A percentile compares a stretch with the other conserved stretches of the same genome.
Evolutionary conservation across 2,888 invertebrate species (phyloP).

Genomic region (Dendrolimus houi): DNA sequence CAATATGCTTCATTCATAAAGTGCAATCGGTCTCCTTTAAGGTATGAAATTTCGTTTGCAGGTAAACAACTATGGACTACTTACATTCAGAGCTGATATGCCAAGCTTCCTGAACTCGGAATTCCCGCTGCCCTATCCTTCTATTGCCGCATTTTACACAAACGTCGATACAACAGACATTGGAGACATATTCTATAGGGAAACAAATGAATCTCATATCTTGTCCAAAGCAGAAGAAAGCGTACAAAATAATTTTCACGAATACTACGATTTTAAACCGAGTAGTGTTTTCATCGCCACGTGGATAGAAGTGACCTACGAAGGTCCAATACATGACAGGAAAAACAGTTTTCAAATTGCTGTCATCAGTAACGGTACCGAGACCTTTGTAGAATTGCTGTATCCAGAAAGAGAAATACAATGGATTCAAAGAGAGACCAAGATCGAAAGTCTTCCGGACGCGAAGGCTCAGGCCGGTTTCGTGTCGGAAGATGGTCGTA

Average conservation of each 20-base stretch:
- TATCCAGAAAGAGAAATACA: conserved; percentile 93
- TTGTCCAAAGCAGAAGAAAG: conserved; percentile 81
- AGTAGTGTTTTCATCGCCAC: conserved; percentile 89
- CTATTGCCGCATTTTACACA: conserved; percentile 93
- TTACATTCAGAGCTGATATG: conserved; percentile 93
- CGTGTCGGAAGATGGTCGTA: conserved; percentile 87
- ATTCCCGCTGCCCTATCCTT: conserved; percentile 91
- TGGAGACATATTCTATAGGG: conserved; percentile 85
- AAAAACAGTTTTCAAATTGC: conserved; percentile 90
- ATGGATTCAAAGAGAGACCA: conserved; percentile 91
- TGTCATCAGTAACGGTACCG: conserved; percentile 81
- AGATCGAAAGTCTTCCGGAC: conserved; percentile 87
- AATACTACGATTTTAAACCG: conserved; percentile 84
- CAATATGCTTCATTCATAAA: conserved; percentile 2
- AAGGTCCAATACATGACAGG: conserved; percentile 81
- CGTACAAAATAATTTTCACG: conserved; percentile 84
- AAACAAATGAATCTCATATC: conserved; percentile 78
- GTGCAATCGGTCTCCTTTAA: conserved; percentile 1
- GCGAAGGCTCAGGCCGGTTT: conserved; percentile 96
- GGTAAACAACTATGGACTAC: conserved; percentile 94
- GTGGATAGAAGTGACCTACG: conserved; percentile 92
- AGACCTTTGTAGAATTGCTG: conserved; percentile 90
- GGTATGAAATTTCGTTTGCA: conserved; percentile 40
- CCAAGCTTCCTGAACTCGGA: conserved; percentile 90
- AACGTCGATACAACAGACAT: conserved; percentile 89